A percentile compares a stretch with the other conserved stretches of the same genome.
These are phyloP conservation scores for Drosophila jambulina DNA, from an alignment of 1,140 invertebrate species.

Conservation along the genomic window DNA sequence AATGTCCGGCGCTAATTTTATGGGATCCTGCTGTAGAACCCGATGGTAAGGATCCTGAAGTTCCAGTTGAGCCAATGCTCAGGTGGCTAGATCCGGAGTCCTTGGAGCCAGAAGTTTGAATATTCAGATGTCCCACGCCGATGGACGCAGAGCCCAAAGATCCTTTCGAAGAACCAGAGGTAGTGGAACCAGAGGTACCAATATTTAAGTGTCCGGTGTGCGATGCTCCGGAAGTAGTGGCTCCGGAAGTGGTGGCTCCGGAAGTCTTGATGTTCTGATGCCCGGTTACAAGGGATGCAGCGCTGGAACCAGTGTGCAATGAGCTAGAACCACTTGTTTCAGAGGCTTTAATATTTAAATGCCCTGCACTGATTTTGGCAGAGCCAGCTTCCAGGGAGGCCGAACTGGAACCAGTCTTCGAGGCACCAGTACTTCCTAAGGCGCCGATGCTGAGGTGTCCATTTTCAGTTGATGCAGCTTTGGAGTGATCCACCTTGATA, in stretches of 20 bases:
- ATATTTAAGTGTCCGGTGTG: conserved; percentile 3
- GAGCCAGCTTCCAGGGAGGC: not conserved
- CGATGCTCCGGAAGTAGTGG: conserved; percentile 1
- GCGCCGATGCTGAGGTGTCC: conserved; percentile 3
- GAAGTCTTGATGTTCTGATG: conserved; percentile 4
- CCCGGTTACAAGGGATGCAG: not conserved
- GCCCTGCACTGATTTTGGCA: conserved; percentile 3
- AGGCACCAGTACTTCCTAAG: not conserved
- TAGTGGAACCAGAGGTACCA: conserved; percentile 1
- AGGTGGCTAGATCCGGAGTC: conserved; percentile 3
- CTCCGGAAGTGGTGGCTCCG: not conserved
- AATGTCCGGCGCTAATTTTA: not conserved
- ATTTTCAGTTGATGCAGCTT: not conserved
- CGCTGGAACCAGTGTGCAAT: not conserved
- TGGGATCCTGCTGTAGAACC: not conserved
- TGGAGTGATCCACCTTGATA: not conserved
- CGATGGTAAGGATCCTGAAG: not conserved
- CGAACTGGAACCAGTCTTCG: not conserved
- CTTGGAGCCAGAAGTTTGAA: not conserved
- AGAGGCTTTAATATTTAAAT: not conserved
- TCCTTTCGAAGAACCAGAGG: conserved; percentile 8
- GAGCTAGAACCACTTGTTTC: conserved; percentile 10
- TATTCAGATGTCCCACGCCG: not conserved
- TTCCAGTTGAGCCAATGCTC: conserved; percentile 6
- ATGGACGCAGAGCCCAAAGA: conserved; percentile 14